These are phyloP conservation scores for Rutpela maculata DNA, from an alignment of 2,888 invertebrate genomes.

Conservation along the genomic window DNA sequence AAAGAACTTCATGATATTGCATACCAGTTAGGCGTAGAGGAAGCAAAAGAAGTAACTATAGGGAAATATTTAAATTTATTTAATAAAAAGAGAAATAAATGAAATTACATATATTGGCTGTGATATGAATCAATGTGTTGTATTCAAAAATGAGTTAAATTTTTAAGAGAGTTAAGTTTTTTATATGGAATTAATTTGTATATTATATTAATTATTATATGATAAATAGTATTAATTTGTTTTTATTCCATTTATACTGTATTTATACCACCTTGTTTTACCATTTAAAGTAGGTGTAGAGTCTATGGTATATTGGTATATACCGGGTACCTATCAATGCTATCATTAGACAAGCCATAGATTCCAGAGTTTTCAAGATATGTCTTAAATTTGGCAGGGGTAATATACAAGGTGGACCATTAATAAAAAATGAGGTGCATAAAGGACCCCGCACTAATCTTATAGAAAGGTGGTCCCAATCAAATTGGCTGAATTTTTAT, in stretches of 20 bases:
- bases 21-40: slow-evolving; percentile 94
- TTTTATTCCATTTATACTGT: background rate
- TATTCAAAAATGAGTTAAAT: background rate
- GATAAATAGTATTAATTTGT: background rate
- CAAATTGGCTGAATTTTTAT: too few species aligned
- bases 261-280: too few species aligned
- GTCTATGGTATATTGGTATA: too few species aligned
- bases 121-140: background rate
- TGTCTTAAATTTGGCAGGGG: too few species aligned
- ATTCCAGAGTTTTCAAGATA: too few species aligned
- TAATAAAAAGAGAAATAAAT: slow-evolving; percentile 63
- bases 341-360: too few species aligned
- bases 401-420: too few species aligned
- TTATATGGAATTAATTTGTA: background rate
- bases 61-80: slow-evolving; percentile 96
- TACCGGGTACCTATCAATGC: too few species aligned
- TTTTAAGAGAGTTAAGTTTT: background rate
- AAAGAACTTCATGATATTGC: slow-evolving; percentile 95
- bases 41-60: slow-evolving; percentile 96
- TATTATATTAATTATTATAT: background rate
- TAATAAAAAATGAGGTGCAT: too few species aligned
- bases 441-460: too few species aligned
- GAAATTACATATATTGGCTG: slow-evolving; percentile 25
- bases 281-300: too few species aligned
- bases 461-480: too few species aligned